These are phyloP conservation scores for Ganaspis sp. DNA, from an alignment of 1,140 invertebrate genomes.

Conservation along the genomic window DNA sequence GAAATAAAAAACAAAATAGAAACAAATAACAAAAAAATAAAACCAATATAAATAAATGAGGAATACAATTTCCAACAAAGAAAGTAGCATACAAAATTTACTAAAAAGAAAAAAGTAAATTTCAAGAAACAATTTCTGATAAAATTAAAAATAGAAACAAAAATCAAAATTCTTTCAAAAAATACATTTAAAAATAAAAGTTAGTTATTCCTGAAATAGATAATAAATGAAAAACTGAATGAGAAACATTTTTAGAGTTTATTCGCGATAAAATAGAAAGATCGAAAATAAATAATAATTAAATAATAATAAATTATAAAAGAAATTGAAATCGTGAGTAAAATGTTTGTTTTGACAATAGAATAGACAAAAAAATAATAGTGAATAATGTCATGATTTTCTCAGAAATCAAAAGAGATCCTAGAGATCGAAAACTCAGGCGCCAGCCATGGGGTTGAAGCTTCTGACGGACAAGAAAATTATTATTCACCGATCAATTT, in stretches of 20 bases:
- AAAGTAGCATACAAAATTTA: too few species aligned
- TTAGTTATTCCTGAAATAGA: too few species aligned
- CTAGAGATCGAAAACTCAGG: constrained; percentile 40
- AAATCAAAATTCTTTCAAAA: constrained; percentile 7
- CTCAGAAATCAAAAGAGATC: constrained; percentile 44
- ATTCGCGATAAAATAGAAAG: too few species aligned
- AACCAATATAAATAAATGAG: too few species aligned
- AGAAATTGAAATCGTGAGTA: not conserved
- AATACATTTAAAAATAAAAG: too few species aligned
- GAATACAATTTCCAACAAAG: too few species aligned
- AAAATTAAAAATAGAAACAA: not conserved
- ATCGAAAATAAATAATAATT: not conserved
- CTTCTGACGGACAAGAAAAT: constrained; percentile 46
- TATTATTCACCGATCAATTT: constrained; percentile 57
- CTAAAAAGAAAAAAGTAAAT: not conserved
- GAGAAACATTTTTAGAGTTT: too few species aligned
- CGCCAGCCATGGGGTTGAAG: constrained; percentile 39
- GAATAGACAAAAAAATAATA: constrained; percentile 15
- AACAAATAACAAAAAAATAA: too few species aligned
- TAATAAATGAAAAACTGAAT: too few species aligned
- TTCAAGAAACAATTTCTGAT: too few species aligned
- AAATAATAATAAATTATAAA: too few species aligned
- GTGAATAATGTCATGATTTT: constrained; percentile 38
- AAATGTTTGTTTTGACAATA: constrained; percentile 3
- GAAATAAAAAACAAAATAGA: too few species aligned